These are phyloP conservation scores for Orbicella faveolata DNA, from an alignment of 64 coral and sea anemone species.

Conservation along the genomic window DNA sequence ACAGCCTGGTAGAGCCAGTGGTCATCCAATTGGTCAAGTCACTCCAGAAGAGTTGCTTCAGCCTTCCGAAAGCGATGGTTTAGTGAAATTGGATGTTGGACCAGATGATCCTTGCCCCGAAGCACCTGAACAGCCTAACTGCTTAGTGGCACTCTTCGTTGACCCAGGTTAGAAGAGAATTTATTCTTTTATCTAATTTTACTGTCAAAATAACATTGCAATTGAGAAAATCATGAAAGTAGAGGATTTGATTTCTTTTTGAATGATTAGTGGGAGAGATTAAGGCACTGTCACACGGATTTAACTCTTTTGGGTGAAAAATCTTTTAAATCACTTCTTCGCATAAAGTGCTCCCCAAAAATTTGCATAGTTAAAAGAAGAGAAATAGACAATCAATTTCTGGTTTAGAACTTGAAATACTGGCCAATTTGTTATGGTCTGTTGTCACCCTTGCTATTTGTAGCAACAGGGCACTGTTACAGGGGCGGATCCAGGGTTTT, in stretches of 20 bases:
- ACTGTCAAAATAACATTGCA: background rate
- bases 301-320: no score
- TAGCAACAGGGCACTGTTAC: background rate
- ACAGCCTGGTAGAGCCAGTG: conserved; percentile 37
- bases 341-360: no score
- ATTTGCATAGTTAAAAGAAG: no score
- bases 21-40: background rate
- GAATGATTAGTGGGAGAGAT: no score
- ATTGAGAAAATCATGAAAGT: background rate
- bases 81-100: conserved; percentile 17
- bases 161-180: background rate
- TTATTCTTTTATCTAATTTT: background rate
- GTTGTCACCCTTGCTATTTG: background rate
- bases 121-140: conserved; percentile 46
- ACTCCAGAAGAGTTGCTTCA: background rate
- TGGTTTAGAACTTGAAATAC: no score
- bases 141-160: conserved; percentile 10
- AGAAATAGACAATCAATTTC: no score
- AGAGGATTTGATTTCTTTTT: background rate
- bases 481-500: no score
- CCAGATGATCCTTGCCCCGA: background rate
- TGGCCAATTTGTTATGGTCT: no score
- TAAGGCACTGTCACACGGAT: no score
- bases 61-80: conserved; percentile 22
- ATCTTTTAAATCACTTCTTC: no score